Evolutionary conservation across 2,797 vertebrate species (phyloP), one percentile per base, ranked within the genome.

Genomic region (Sciaenops ocellatus): DNA sequence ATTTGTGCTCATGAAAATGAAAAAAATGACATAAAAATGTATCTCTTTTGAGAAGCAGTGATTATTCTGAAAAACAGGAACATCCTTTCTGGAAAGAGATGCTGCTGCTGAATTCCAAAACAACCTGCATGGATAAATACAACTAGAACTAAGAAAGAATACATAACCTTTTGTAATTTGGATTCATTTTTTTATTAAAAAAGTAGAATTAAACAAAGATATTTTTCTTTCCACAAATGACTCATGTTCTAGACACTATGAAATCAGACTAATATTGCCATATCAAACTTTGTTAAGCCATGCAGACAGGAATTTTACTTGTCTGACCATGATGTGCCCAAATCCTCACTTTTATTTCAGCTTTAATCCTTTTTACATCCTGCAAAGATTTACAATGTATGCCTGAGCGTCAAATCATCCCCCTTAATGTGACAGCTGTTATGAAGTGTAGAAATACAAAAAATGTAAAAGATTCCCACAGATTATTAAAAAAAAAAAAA

Each of bases 401-500:
- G 82, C 78, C 59, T 76, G 63, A 90, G 87, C 90, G 92, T 95
- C 89, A 95, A 95, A 95, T 90, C 73, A 6, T 57, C 90, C 55
- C 64, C 57, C 82, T 89, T 73, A 82, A 86, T 83, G 83, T 94
- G 94, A 93, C 92, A 94, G 91, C 87, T 87, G 90, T 89, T 93
- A 79, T 85, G 85, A 91, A 87, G 84, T 82, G 73, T 72, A 81
- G 79, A 90, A 94, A 92, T 88, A 80, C 66, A 85, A 82, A 38
- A 93, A 89, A 90, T 90, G 84, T 88, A 80, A 91, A 93, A 94
- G 91, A 94, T 94, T 94, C 89, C 76, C 57, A 82, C 87, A 92
- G 92, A 95, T 94, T 94, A 91, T 89, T 28, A 16, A 38, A 34
- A 57, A 26, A 79, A 63, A 73, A 57, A 34, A 68, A 56, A 69